Conservation (phyloP, 2,888 invertebrate genomes). For the Pterobdella sp. region DNA sequence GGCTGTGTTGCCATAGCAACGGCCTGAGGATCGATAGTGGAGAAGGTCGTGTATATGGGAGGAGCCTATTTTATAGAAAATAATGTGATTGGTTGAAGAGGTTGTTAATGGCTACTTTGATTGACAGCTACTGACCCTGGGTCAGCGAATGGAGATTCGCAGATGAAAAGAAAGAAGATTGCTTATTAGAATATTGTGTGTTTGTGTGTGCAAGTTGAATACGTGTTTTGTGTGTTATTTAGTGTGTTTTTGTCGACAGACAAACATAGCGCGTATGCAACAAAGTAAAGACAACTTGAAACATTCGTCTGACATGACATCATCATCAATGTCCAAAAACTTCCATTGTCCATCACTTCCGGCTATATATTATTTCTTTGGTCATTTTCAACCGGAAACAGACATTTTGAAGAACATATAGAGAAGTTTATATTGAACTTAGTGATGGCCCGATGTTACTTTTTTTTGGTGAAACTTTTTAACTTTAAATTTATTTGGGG, state of each 20-base stretch:
- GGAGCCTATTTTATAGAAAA: constrained; percentile 1
- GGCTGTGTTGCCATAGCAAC: constrained; percentile 28
- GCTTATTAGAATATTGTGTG: constrained; percentile 26
- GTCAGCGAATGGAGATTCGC: constrained; percentile 31
- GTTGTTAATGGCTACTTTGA: constrained; percentile 26
- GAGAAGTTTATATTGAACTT: neutral
- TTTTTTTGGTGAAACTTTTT: neutral
- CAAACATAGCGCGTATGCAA: neutral
- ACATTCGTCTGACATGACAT: too few species aligned
- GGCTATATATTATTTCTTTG: neutral
- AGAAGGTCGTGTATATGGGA: constrained; percentile 18
- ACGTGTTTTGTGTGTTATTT: neutral
- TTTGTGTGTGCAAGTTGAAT: neutral
- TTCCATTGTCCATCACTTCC: neutral
- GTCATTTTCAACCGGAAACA: neutral
- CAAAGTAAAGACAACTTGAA: neutral
- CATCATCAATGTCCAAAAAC: too few species aligned
- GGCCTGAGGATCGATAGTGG: constrained; percentile 30
- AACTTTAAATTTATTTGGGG: too few species aligned
- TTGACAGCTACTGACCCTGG: constrained; percentile 26
- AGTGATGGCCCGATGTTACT: neutral
- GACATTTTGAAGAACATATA: neutral
- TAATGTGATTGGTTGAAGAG: constrained; percentile 17
- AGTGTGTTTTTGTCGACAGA: neutral
- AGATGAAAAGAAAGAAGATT: constrained; percentile 31